Base-by-base conservation (phyloP, 1,140 invertebrate genomes). In the Panulirus ornatus region DNA sequence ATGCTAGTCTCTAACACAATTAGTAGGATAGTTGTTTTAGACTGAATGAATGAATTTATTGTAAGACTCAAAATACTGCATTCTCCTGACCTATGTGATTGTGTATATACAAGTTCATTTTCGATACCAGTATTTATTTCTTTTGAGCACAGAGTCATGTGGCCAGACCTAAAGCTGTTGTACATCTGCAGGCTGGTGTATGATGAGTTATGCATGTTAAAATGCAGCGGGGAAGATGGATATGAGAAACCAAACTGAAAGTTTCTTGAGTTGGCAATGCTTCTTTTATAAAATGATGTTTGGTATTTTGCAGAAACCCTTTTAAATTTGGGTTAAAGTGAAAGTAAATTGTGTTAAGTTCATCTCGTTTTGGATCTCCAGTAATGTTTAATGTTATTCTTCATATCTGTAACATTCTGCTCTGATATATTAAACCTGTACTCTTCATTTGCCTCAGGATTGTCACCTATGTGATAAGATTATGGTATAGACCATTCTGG, bases 1-100 rank as follows among this genome's bases (percentile, higher is more conserved):
- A 44, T 89, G 79, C 88, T 89, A 89, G 88, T 89, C 79, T 51
- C n/a, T 83, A 75, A 88, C 70, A 83, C 44, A 54, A 27, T 47
- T 40, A 63, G 42, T 83, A 82, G 27, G 34, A 54, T 51, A 83
- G 70, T 73, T 81, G 71, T 83, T 73, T 83, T 75, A 75, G 78
- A 76, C 47, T 70, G 58, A 36, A 88, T 36, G 42, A 86, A 51
- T 86, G 44, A 86, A 78, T 70, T 47, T 70, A 34, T 88, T 79
- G 34, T 47, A 70, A 79, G 58, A 66, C 81, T 79, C 73, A 78
- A 51, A 38, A 79, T 79, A 58, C 54, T 89, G 88, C 70, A 40
- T 71, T 89, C 88, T 75, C 88, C 88, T 89, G 88, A 89, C 81
- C 38, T 27, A 27, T 86, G 71, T 75, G 71, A 42, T 58, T 86